These are phyloP conservation scores for Lethrus apterus DNA, from an alignment of 1,140 invertebrate species.

Conservation along the genomic window DNA sequence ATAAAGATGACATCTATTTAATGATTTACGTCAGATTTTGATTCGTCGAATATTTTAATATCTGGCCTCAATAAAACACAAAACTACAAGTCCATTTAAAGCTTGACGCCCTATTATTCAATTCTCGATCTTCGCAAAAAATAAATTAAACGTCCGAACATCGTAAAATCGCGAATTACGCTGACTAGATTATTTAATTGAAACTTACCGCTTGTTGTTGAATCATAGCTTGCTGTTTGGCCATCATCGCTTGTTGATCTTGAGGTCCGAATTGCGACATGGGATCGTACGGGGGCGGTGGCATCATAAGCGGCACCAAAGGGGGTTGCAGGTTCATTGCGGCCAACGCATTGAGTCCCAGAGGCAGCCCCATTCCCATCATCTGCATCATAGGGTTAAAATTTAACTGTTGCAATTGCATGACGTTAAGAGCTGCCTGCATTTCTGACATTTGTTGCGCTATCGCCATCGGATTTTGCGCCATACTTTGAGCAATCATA, in stretches of 20 bases:
- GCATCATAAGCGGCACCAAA: constrained; percentile 84
- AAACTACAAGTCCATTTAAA: too few species aligned
- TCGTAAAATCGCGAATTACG: too few species aligned
- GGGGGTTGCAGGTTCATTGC: constrained; percentile 84
- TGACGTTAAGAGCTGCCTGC: constrained; percentile 77
- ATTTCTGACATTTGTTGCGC: constrained; percentile 78
- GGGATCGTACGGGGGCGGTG: constrained; percentile 65
- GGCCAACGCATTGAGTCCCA: constrained; percentile 74
- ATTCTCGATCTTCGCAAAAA: too few species aligned
- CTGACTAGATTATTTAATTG: too few species aligned
- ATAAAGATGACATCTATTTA: too few species aligned
- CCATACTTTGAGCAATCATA: constrained; percentile 43
- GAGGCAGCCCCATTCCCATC: constrained; percentile 76
- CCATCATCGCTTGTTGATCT: constrained; percentile 46
- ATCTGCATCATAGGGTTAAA: constrained; percentile 76
- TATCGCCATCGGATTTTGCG: constrained; percentile 51
- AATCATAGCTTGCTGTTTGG: constrained; percentile 62
- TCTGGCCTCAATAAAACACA: too few species aligned
- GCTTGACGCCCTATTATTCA: too few species aligned
- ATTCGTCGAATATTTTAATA: too few species aligned
- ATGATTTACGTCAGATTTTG: too few species aligned
- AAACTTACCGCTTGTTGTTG: constrained; percentile 61
- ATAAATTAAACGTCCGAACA: too few species aligned
- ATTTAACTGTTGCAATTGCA: constrained; percentile 81
- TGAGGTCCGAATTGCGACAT: constrained; percentile 53